phyloP scores from a whole-genome alignment of 37 sponge, comb jelly and placozoan species.

The Aplysina aerophoba region DNA sequence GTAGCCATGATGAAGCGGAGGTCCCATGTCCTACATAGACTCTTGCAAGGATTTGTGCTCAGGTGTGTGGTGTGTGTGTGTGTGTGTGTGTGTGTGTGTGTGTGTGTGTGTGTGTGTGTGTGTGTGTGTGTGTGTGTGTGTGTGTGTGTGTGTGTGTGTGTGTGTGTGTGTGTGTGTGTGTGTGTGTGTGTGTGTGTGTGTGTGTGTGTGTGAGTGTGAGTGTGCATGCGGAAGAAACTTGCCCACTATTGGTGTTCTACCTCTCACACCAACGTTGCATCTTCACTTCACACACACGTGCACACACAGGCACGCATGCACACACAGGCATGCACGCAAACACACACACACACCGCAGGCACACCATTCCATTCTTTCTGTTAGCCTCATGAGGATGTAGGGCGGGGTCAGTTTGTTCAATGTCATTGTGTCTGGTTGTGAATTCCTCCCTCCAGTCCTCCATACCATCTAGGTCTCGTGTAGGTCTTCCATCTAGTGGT shows the following conservation, averaged over 20 bases:
- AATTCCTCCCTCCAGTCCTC: too few species aligned
- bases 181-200: conserved; percentile 10
- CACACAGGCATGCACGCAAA: conserved; percentile 13
- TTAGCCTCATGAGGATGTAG: too few species aligned
- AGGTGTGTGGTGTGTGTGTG: conserved; percentile 28
- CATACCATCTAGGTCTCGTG: too few species aligned
- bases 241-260: too few species aligned
- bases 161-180: conserved; percentile 47
- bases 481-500: too few species aligned
- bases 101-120: background rate
- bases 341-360: too few species aligned
- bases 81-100: background rate
- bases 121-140: background rate
- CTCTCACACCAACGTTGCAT: too few species aligned
- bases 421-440: too few species aligned
- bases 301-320: conserved; percentile 12
- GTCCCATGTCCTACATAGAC: conserved; percentile 59
- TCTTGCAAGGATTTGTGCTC: conserved; percentile 63
- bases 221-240: too few species aligned
- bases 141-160: conserved; percentile 48
- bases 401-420: too few species aligned
- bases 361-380: too few species aligned
- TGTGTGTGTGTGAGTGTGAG: background rate
- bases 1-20: conserved; percentile 55
- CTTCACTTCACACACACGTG: conserved; percentile 9